A percentile compares a stretch with the other conserved stretches of the same genome.
Evolutionary conservation across 1,140 invertebrate genomes (phyloP).

Genomic region (Dufourea novaeangliae): DNA sequence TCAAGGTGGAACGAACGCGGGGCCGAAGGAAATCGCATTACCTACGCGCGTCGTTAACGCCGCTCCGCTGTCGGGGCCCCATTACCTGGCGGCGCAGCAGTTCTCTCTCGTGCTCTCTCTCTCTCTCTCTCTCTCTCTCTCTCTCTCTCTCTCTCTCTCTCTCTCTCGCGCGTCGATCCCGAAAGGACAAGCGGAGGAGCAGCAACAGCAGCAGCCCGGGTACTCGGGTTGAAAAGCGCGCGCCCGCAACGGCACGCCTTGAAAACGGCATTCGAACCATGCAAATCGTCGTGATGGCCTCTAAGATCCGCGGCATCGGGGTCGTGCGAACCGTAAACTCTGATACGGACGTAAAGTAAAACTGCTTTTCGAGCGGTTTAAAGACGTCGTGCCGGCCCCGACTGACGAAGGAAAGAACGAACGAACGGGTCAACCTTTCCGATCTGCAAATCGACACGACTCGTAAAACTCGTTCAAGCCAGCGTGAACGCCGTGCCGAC

Average conservation of each 20-base stretch:
- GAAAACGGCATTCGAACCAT: conserved; percentile 60
- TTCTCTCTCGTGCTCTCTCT: conserved; percentile 10
- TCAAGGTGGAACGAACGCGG: neutral
- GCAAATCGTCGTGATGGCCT: conserved; percentile 66
- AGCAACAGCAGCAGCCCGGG: conserved; percentile 4
- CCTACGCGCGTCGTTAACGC: conserved; percentile 33
- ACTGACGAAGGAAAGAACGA: conserved; percentile 50
- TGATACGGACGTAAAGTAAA: conserved; percentile 55
- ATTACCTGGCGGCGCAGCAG: conserved; percentile 18
- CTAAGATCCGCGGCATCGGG: conserved; percentile 63
- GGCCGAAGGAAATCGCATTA: conserved; percentile 29
- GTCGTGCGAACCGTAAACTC: conserved; percentile 70
- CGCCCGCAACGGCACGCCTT: conserved; percentile 50
- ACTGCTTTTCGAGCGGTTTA: conserved; percentile 58
- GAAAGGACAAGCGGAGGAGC: conserved; percentile 37
- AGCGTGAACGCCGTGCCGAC: conserved; percentile 41
- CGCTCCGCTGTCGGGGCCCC: conserved; percentile 27
- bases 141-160: conserved; percentile 11
- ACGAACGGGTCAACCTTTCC: conserved; percentile 56
- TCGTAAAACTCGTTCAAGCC: conserved; percentile 61
- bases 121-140: conserved; percentile 12
- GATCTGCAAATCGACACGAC: conserved; percentile 66
- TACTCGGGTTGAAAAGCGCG: conserved; percentile 4
- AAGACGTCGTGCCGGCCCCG: conserved; percentile 55
- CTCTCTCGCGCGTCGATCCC: conserved; percentile 27